A percentile compares a stretch with the other conserved stretches of the same genome.
Evolutionary conservation across 2,113 vertebrate genomes (phyloP).

Genomic region (Salvator merianae): DNA sequence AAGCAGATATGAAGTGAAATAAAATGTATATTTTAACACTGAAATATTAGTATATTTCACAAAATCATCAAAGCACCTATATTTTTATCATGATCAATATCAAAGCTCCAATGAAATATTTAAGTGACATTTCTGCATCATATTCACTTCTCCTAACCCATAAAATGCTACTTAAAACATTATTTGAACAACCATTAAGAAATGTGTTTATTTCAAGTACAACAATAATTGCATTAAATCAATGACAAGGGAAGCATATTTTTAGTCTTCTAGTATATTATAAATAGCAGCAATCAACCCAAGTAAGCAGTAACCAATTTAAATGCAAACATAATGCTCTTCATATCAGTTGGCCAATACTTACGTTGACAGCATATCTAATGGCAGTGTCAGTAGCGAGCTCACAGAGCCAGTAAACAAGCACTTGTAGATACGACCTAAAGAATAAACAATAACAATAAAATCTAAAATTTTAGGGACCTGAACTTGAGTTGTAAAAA

Average conservation of each 20-base stretch:
- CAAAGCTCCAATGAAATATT: neutral
- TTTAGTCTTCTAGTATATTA: accelerated
- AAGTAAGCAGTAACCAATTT: neutral
- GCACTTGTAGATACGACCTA: constrained; percentile 99
- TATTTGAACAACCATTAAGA: neutral
- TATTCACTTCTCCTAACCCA: neutral
- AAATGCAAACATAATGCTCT: neutral
- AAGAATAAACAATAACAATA: constrained; percentile 9
- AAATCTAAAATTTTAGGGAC: neutral
- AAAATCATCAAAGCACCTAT: neutral
- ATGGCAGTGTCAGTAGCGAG: constrained; percentile 94
- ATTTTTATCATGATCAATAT: too few relatives aligned
- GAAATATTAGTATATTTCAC: too few relatives aligned
- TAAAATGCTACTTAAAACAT: neutral
- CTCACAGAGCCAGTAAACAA: constrained; percentile 99
- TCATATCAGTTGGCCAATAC: constrained; percentile 57
- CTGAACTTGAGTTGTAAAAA: neutral
- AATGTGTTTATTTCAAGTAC: neutral
- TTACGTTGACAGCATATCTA: constrained; percentile 98
- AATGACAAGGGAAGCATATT: neutral
- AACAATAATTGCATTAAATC: neutral
- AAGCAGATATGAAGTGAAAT: too few relatives aligned
- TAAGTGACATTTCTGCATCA: neutral
- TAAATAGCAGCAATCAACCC: accelerated
- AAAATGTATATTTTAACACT: too few relatives aligned